Evolutionary conservation across 1,140 invertebrate species (phyloP), one percentile per base, ranked within the genome.

Genomic region (Aphis craccivora): DNA sequence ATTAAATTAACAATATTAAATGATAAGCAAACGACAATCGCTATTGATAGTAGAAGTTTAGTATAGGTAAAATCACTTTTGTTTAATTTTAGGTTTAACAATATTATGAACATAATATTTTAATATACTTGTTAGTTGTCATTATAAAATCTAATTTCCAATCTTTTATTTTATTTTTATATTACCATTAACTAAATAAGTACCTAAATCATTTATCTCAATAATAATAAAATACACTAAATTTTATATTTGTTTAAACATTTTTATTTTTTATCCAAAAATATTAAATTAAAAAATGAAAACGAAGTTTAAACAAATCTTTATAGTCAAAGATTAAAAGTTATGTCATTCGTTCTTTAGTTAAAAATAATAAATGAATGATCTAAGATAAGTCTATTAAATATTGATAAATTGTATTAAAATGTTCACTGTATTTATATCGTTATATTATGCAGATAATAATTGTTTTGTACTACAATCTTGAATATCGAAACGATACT

Each of bases 1-100:
- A 86, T 86, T 86, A 83, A 83, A 40, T 83, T 23, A 30, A 40
- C 23, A 84, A 86, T 40, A 86, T 83, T 40, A 86, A 86, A 86
- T 84, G 25, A 84, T 40, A 51, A 51, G 48, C 48, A 51, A 51
- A 51, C 18, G 48, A 14, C 48, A 51, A 51, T 20, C 48, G 23
- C 9, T 51, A 84, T 40, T 86, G 83, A 86, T 25, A 43, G 8
- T 86, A 25, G 2, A 86, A 86, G 37, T 86, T 11, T 83, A 18
- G 60, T n/a, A 35, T n/a, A 76, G 30, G 14, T 76, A 76, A 40
- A 40, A 76, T 35, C 60, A 76, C 18, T 76, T 22, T 86, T 40
- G 22, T 40, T 86, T 43, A 43, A 86, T 86, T 86, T 86, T 86
- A 86, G 40, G 9, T 43, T 43, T 86, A 43, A 25, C 40, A 86